A percentile compares a stretch with the other conserved stretches of the same genome.
Evolutionary conservation across 2,113 vertebrate species (phyloP).

Genomic region (Saguinus midas): DNA sequence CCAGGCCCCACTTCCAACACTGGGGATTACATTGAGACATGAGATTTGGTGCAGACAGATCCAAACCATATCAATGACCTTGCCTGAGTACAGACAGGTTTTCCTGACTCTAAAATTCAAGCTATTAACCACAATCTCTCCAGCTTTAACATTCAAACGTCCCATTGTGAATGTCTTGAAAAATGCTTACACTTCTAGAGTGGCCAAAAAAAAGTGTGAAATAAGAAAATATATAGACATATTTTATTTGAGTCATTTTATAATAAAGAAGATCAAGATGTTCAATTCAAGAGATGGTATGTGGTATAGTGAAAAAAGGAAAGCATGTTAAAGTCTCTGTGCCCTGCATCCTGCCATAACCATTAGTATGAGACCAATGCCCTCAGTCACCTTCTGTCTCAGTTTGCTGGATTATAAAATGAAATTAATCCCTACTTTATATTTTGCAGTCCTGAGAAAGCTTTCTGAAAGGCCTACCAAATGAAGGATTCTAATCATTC

Average conservation of each 20-base stretch:
- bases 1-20: too few relatives aligned
- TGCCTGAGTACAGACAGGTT: not conserved
- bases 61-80: not conserved
- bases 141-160: not conserved
- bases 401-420: not conserved
- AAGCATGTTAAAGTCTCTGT: not conserved
- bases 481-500: not conserved
- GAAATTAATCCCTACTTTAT: not conserved
- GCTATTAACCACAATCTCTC: not conserved
- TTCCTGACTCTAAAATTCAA: slow-evolving; percentile 33
- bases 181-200: not conserved
- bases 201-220: not conserved
- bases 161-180: not conserved
- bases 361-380: not conserved
- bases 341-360: not conserved
- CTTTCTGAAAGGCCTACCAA: not conserved
- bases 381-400: not conserved
- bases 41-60: too few relatives aligned
- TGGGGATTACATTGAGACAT: too few relatives aligned
- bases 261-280: not conserved
- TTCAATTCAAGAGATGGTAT: not conserved
- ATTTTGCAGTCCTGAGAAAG: not conserved
- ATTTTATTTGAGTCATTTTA: not conserved
- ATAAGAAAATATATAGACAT: not conserved
- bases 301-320: not conserved